Evolutionary conservation across 1,140 invertebrate species (phyloP).

Genomic region (Solenopsis invicta): DNA sequence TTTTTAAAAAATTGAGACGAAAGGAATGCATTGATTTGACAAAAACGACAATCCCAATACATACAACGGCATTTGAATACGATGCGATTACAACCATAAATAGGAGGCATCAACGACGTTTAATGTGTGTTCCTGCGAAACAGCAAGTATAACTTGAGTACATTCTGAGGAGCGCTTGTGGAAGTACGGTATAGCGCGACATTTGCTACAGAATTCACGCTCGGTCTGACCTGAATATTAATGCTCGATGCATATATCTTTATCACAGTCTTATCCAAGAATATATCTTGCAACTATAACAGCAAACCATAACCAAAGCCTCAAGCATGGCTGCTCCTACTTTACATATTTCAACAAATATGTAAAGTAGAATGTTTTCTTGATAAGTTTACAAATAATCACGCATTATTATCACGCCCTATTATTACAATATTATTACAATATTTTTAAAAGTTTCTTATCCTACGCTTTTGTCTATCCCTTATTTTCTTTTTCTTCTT

Average conservation of each 20-base stretch:
- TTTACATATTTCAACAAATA: constrained; percentile 26
- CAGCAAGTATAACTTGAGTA: constrained; percentile 47
- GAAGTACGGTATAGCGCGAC: constrained; percentile 3
- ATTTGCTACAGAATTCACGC: constrained; percentile 62
- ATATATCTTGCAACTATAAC: constrained; percentile 43
- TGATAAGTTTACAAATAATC: background rate
- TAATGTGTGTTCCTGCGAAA: constrained; percentile 34
- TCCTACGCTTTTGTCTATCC: too few species aligned
- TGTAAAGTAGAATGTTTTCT: background rate
- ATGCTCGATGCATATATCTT: constrained; percentile 66
- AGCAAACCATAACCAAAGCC: background rate
- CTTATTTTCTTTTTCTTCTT: too few species aligned
- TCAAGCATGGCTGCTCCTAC: background rate
- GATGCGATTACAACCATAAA: constrained; percentile 39
- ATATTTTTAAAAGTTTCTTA: too few species aligned
- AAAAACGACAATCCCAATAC: background rate
- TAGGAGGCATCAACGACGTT: constrained; percentile 37
- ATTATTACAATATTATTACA: too few species aligned
- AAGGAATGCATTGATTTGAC: background rate
- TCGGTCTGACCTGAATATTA: constrained; percentile 68
- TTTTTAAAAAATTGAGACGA: background rate
- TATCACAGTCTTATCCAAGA: constrained; percentile 57
- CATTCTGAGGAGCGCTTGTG: constrained; percentile 47
- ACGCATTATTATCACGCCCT: too few species aligned
- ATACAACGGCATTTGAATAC: constrained; percentile 14